Conservation (phyloP, 1,140 invertebrate genomes). For the Trichomalopsis sarcophagae region DNA sequence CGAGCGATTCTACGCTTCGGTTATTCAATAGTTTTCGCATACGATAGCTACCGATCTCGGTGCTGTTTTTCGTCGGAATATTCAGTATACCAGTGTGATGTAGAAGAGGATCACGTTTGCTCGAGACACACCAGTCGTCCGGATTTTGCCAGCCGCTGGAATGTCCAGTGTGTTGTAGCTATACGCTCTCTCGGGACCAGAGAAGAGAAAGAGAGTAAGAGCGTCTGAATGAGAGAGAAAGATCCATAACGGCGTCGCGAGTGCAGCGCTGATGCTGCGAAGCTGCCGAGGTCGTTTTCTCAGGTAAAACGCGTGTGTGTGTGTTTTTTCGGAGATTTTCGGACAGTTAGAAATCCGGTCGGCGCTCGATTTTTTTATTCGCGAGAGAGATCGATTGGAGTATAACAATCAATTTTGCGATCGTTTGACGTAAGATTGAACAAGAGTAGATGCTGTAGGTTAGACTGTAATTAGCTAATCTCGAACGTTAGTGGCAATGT, state of each 20-base stretch:
- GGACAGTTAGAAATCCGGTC: too few species aligned
- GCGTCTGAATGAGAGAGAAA: conserved; percentile 19
- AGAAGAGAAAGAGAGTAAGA: not conserved
- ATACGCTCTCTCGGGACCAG: not conserved
- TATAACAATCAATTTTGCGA: too few species aligned
- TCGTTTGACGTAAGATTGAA: not conserved
- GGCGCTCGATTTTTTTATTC: too few species aligned
- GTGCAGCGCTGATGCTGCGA: not conserved
- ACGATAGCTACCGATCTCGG: not conserved
- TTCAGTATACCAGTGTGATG: too few species aligned
- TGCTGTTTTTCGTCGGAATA: too few species aligned
- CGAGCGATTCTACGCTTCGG: not conserved
- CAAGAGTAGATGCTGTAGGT: too few species aligned
- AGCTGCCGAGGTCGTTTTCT: not conserved
- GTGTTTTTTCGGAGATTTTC: too few species aligned
- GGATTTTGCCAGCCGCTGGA: not conserved
- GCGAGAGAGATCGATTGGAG: too few species aligned
- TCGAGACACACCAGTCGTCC: too few species aligned
- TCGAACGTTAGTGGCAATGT: not conserved
- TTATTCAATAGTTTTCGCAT: not conserved
- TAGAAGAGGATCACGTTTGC: too few species aligned
- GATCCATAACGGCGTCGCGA: conserved; percentile 19
- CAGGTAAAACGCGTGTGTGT: not conserved
- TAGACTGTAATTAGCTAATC: not conserved
- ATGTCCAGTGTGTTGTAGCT: not conserved